Evolutionary conservation across 2,888 invertebrate species (phyloP).

Genomic region (Crossocerus cetratus): DNA sequence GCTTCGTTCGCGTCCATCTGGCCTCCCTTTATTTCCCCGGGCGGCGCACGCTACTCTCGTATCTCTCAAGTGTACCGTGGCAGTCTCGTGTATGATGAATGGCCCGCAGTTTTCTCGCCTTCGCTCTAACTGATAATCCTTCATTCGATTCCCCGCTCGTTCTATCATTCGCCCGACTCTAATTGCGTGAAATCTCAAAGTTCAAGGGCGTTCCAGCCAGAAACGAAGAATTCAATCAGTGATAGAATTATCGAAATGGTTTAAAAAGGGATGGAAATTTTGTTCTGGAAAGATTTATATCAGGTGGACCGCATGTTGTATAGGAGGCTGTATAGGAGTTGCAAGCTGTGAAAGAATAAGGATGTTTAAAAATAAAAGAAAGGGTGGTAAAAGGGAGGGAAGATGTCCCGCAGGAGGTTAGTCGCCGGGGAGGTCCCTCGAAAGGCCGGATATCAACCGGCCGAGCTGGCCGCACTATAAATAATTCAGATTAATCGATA

Average conservation of each 20-base stretch:
- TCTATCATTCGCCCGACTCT: no score
- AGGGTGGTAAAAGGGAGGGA: slow-evolving; percentile 29
- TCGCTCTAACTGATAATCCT: no score
- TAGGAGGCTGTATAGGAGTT: slow-evolving; percentile 9
- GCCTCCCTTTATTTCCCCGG: slow-evolving; percentile 1
- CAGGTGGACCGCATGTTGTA: slow-evolving; percentile 9
- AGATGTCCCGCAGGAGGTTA: slow-evolving; percentile 45
- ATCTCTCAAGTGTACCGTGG: no score
- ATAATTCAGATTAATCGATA: slow-evolving; percentile 69
- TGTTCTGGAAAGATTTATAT: no score
- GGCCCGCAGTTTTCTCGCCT: no score
- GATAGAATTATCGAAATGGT: no score
- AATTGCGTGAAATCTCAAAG: no score
- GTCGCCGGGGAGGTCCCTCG: slow-evolving; percentile 33
- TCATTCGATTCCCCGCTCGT: no score
- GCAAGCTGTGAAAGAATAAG: slow-evolving; percentile 14
- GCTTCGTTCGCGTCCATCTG: slow-evolving; percentile 16
- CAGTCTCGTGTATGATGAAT: no score
- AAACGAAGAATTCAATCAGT: no score
- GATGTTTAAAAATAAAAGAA: slow-evolving; percentile 8
- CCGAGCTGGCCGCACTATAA: slow-evolving; percentile 57
- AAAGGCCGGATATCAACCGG: slow-evolving; percentile 51
- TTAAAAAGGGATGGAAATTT: no score
- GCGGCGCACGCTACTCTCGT: background rate
- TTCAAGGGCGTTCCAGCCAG: no score